Conservation (phyloP, 2,797 vertebrate species). For the Rhabdomys pumilio region DNA sequence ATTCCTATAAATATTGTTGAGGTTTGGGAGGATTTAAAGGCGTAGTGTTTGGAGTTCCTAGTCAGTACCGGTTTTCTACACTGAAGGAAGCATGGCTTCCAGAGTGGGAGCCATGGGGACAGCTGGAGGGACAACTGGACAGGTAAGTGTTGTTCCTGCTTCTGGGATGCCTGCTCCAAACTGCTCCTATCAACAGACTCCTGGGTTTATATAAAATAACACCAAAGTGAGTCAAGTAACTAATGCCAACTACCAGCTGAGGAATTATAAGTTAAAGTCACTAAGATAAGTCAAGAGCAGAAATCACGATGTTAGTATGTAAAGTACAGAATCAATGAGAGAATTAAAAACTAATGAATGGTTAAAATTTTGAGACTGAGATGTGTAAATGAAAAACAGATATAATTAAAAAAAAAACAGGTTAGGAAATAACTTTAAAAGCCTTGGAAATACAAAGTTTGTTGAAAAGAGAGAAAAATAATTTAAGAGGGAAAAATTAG, state of each 20-base stretch:
- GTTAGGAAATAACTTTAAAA: not conserved
- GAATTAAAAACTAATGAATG: not conserved
- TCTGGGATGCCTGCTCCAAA: not conserved
- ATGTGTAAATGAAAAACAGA: not conserved
- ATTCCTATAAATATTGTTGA: not conserved
- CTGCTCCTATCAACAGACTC: not conserved
- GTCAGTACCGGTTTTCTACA: not conserved
- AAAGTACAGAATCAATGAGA: conserved; percentile 9
- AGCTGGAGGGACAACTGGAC: not conserved
- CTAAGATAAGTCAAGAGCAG: not conserved
- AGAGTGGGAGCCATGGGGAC: not conserved
- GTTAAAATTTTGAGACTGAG: not conserved
- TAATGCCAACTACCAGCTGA: not conserved
- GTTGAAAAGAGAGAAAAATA: not conserved
- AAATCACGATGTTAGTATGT: not conserved
- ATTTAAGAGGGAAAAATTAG: not conserved
- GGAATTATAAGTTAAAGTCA: not conserved
- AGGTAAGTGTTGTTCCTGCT: not conserved
- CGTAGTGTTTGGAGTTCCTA: not conserved
- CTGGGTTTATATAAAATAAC: not conserved
- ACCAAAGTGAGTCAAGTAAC: not conserved
- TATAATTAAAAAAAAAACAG: not conserved
- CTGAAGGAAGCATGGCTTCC: not conserved
- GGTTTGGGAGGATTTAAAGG: not conserved
- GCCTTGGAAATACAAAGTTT: not conserved